These are phyloP conservation scores for Drosophila vallismaia DNA, from an alignment of 2,888 invertebrate genomes.

Conservation along the genomic window DNA sequence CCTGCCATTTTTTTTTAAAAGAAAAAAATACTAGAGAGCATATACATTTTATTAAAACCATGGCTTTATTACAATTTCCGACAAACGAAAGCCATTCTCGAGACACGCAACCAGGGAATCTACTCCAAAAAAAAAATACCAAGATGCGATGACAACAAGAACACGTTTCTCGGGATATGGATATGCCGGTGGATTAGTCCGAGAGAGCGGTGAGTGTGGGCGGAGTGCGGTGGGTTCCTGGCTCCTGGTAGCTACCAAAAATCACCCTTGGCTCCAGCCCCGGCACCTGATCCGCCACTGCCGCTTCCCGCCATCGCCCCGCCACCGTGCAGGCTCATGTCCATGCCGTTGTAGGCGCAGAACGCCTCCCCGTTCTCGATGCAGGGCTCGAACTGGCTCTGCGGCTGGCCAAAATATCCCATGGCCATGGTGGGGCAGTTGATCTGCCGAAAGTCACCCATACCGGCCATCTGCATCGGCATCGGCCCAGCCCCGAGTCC, in stretches of 20 bases:
- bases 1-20: neutral
- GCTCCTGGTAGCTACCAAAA: conserved; percentile 7
- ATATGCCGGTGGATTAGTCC: neutral
- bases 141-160: conserved; percentile 1
- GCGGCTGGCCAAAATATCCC: neutral
- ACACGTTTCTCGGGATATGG: neutral
- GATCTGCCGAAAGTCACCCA: conserved; percentile 15
- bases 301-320: neutral
- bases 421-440: neutral
- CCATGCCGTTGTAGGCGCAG: conserved; percentile 35
- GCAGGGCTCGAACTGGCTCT: conserved; percentile 10
- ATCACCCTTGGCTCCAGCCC: neutral
- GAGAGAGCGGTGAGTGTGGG: neutral
- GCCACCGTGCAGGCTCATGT: neutral
- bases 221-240: conserved; percentile 8
- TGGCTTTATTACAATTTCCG: neutral
- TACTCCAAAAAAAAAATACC: neutral
- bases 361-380: conserved; percentile 22
- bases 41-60: neutral
- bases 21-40: neutral
- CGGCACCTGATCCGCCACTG: neutral
- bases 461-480: conserved; percentile 3
- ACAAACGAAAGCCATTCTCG: neutral
- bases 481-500: neutral
- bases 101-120: neutral